Evolutionary conservation across 2,888 invertebrate species (phyloP), one percentile per base, ranked within the genome.

Genomic region (Cantharis flavilabris): DNA sequence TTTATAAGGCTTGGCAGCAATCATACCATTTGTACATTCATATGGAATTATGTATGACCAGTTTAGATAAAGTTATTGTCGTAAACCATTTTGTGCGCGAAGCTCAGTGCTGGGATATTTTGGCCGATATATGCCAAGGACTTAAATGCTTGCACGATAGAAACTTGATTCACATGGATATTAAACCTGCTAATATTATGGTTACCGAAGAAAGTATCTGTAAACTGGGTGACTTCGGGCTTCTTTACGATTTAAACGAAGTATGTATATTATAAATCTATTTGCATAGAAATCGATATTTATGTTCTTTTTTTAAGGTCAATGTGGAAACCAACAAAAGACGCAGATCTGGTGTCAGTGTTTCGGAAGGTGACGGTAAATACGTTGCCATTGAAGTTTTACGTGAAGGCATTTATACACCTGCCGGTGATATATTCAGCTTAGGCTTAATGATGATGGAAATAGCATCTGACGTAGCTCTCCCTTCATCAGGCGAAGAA

Each of bases 131-230:
- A 16, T 28, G 67, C 9, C 11, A 90, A 89, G 94, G 92, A 16
- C 86, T 95, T 3, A 90, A 93, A 83, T 92, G 93, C 84, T 87
- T 95, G 20, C 95, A 95, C 85, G 90, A 91, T 78, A 89, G 91
- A 71, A 90, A 92, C 84, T 88, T 94, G 49, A 89, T 95, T 49
- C 95, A 95, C 85, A 89, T 95, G 87, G 95, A 95, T 87, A 93
- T 95, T 62, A 95, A 95, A 86, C 92, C 94, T 67, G 94, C 93
- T 72, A 95, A 95, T 86, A 93, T 95, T 71, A 91, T 95, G 83
- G 90, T 95, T 75, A 90, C 92, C 7, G 89, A 90, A 77, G 90
- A 92, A 83, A 91, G 91, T 14, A 86, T 86, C n/a, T 95, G 92
- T 85, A 95, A 95, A 86, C 88, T 95, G 3, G 92, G 92, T 62